Base-by-base conservation (phyloP, 2,113 vertebrate species). In the Donacobius atricapilla region DNA sequence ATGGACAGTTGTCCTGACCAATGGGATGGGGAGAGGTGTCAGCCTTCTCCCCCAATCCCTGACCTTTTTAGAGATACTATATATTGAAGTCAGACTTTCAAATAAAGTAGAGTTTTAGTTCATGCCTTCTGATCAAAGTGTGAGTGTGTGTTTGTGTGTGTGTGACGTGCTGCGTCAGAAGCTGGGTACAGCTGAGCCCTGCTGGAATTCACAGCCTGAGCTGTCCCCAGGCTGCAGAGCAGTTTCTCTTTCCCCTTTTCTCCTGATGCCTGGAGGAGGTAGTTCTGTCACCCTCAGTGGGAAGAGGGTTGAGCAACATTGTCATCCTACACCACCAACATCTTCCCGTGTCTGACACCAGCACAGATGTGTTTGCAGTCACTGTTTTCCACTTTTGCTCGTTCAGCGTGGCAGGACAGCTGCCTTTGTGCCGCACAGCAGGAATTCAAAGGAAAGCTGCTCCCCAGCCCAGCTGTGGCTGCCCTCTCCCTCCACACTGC, bases 301-400 rank as follows among this genome's bases (percentile, higher is more conserved):
- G 47, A 84, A 76, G 54, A 84, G 33, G 58, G 22, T 72, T 89
- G 89, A 89, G 45, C 69, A 94, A 90, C 78, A 63, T 15, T 84
- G 60, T 58, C 47, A 57, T 77, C 35, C 30, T 53, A 15, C 17
- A 65, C 23, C 70, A 92, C 22, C 66, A 83, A 1, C 69, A 83
- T 70, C 85, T 50, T 37, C 77, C 40, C 2, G 0, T 54, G 66
- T 56, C 86, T 94, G 82, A 81, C 60, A 90, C 72, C 48, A 71
- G 40, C 76, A 64, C 93, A 93, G 93, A 86, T 86, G 84, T 93
- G 79, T 96, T 96, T 94, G 85, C 64, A 56, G 25, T 94, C 83
- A 13, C 65, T 89, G 85, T 73, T 95, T 96, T 70, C 84, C 57
- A 37, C 83, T 94, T 68, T 51, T 82, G 81, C 83, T 83, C 1